A percentile compares a stretch with the other conserved stretches of the same genome.
phyloP scores from a whole-genome alignment of 2,888 invertebrate genomes.

The Callyntrura sp. region DNA sequence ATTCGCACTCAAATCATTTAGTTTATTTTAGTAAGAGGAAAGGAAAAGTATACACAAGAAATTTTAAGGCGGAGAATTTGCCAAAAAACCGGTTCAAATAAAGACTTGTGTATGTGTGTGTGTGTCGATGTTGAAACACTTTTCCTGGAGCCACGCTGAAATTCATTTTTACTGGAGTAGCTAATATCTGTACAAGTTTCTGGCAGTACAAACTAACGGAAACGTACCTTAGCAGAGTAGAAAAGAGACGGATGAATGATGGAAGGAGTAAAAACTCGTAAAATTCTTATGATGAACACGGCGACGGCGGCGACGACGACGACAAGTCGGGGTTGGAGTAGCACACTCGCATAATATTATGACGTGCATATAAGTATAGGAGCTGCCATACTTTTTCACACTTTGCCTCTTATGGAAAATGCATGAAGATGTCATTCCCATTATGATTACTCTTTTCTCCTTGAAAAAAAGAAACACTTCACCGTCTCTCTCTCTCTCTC shows the following conservation, averaged over 20 bases:
- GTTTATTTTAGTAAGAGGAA: not conserved
- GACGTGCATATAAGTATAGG: not conserved
- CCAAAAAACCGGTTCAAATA: not conserved
- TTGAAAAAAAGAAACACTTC: constrained; percentile 51
- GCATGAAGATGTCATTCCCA: constrained; percentile 31
- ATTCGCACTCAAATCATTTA: not conserved
- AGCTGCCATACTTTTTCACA: constrained; percentile 26
- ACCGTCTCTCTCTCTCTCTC: constrained; percentile 21
- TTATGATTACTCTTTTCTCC: constrained; percentile 46
- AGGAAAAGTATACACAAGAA: not conserved
- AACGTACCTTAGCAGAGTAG: no score
- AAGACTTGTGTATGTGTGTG: not conserved
- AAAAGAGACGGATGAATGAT: constrained; percentile 17
- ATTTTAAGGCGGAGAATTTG: not conserved
- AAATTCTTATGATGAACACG: constrained; percentile 67
- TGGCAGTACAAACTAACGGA: not conserved
- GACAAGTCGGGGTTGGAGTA: constrained; percentile 3
- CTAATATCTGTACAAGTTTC: not conserved
- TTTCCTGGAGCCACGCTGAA: not conserved
- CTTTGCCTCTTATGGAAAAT: constrained; percentile 42
- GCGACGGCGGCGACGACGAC: not conserved
- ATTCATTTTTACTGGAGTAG: constrained; percentile 5
- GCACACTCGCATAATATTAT: not conserved
- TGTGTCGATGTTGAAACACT: not conserved
- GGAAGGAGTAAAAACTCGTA: constrained; percentile 59